Conservation (phyloP, 2,113 vertebrate genomes). For the Anoura caudifer region DNA sequence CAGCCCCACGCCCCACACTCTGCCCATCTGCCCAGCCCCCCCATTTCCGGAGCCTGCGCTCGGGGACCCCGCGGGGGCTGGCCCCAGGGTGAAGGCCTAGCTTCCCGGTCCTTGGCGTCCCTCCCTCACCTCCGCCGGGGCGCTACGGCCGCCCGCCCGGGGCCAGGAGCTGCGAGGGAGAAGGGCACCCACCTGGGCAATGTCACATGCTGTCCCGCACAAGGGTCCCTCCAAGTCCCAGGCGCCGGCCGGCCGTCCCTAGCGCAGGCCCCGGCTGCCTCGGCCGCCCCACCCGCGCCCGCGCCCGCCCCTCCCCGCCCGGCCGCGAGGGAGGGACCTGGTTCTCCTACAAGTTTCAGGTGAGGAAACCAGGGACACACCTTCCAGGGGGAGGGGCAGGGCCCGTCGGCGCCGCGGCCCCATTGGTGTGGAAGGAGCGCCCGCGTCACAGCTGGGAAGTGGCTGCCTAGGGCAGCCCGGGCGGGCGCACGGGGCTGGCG, state of each 20-base stretch:
- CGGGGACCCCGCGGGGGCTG: not conserved
- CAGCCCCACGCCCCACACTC: not conserved
- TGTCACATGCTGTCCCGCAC: constrained; percentile 67
- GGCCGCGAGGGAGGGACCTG: constrained; percentile 63
- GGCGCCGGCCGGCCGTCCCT: constrained; percentile 58
- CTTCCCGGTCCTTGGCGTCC: not conserved
- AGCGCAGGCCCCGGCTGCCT: constrained; percentile 53
- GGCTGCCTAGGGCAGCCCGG: not conserved
- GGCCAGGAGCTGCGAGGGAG: not conserved
- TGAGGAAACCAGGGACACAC: constrained; percentile 73
- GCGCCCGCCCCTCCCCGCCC: constrained; percentile 53
- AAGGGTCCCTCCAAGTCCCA: constrained; percentile 13
- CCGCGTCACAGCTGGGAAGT: constrained; percentile 41
- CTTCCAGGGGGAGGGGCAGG: constrained; percentile 70
- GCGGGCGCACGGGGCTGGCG: not conserved
- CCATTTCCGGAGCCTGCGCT: constrained; percentile 56
- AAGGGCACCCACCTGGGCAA: constrained; percentile 64
- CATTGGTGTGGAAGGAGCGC: constrained; percentile 37
- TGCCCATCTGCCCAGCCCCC: constrained; percentile 38
- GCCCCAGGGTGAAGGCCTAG: constrained; percentile 58
- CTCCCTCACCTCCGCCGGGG: not conserved
- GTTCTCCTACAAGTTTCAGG: constrained; percentile 67
- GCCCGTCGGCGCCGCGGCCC: not conserved
- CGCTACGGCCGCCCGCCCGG: not conserved
- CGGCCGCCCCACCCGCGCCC: constrained; percentile 55